Evolutionary conservation across 2,113 vertebrate species (phyloP).

Genomic region (Ciconia stormi): DNA sequence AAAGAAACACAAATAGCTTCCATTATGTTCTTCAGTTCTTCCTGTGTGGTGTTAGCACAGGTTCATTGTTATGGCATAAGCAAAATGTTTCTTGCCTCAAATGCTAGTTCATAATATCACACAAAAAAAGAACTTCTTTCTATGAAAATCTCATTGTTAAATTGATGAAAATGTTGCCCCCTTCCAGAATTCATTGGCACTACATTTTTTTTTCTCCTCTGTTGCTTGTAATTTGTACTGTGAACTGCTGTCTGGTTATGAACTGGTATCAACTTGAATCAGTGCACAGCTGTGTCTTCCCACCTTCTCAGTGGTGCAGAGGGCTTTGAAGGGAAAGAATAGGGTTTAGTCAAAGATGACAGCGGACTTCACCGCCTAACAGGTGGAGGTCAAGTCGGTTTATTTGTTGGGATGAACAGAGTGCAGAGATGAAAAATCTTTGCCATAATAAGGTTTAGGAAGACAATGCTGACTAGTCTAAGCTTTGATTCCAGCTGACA

Average conservation of each 20-base stretch:
- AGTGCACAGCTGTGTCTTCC: slow-evolving; percentile 45
- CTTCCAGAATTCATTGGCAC: slow-evolving; percentile 60
- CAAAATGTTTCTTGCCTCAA: slow-evolving; percentile 12
- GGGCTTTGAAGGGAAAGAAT: slow-evolving; percentile 70
- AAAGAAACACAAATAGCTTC: slow-evolving; percentile 15
- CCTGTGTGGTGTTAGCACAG: neutral
- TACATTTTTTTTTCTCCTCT: slow-evolving; percentile 8
- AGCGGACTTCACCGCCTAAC: slow-evolving; percentile 64
- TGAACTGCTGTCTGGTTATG: slow-evolving; percentile 52
- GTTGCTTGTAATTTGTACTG: slow-evolving; percentile 43
- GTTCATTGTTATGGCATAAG: neutral
- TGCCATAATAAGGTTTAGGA: slow-evolving; percentile 82
- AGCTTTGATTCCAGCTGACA: slow-evolving; percentile 88
- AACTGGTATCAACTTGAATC: slow-evolving; percentile 41
- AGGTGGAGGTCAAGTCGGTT: slow-evolving; percentile 79
- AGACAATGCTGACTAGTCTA: slow-evolving; percentile 85
- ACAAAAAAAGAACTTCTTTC: neutral
- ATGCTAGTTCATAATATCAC: neutral
- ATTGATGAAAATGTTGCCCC: slow-evolving; percentile 63
- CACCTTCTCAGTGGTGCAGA: slow-evolving; percentile 40
- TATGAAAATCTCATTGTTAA: slow-evolving; percentile 46
- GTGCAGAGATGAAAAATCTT: slow-evolving; percentile 77
- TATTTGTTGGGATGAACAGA: slow-evolving; percentile 78
- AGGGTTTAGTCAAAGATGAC: slow-evolving; percentile 64
- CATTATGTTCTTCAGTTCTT: neutral